Evolutionary conservation across 2,113 vertebrate species (phyloP), one percentile per base, ranked within the genome.

Genomic region (Phoenicopterus ruber): DNA sequence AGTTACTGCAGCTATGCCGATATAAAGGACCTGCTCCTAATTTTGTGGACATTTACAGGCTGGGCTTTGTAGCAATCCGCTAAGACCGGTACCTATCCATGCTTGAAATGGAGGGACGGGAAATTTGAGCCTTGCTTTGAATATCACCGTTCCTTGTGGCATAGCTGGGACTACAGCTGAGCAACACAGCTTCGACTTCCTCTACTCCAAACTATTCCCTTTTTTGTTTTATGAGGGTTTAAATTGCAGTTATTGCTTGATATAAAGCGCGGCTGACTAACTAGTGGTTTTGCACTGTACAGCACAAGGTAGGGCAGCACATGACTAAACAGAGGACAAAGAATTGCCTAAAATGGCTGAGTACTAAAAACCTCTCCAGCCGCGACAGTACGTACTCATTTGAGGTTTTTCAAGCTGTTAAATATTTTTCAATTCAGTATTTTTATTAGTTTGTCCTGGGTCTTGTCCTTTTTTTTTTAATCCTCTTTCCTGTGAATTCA

Each of bases 311-410:
- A 79, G 52, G 69, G 69, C 66, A 94, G 62, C 89, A 84, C 84
- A 69, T 58, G 86, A 94, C 77, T 79, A 78, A 91, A 93, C 47
- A 84, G 90, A 92, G 86, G 72, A 95, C 83, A 93, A 95, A 96
- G 86, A 92, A 86, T 79, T 88, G 31, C 86, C 94, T 86, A 94
- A 97, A 96, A 91, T 89, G 93, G 91, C 84, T 82, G 89, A 94
- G 84, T 73, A 82, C 47, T 89, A 24, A 90, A 96, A 96, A 55
- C 65, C 89, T 94, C 54, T 85, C 73, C 82, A 91, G 74, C 94
- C 7, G 8, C 2, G 25, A 46, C 91, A 62, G 38, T 62, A 47
- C 0, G 0, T 77, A 93, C 32, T 85, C 78, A 88, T 93, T 79
- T 93, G 86, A 72, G 70, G 31, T 15, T 91, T 89, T 89, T 90